These are phyloP conservation scores for Stichodactyla mertensii DNA, from an alignment of 64 coral and sea anemone species.

Conservation along the genomic window DNA sequence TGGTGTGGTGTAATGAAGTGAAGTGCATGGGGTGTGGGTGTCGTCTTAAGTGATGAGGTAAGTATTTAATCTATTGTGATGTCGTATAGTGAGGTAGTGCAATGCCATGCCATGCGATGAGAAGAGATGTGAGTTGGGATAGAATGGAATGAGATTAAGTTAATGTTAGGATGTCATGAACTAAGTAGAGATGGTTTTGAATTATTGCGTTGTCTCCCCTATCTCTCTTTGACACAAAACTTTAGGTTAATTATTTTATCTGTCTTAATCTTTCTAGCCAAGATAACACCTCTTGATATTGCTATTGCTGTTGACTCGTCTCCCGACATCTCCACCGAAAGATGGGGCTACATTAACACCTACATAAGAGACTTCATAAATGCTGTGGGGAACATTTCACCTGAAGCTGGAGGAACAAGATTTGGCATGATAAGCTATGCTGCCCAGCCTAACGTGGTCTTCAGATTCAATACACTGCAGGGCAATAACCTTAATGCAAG, in stretches of 20 bases:
- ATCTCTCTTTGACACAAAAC: not conserved
- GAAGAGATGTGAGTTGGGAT: no score
- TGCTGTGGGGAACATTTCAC: constrained; percentile 9
- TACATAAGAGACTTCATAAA: constrained; percentile 37
- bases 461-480: constrained; percentile 45
- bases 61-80: no score
- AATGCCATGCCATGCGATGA: no score
- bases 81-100: no score
- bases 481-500: constrained; percentile 19
- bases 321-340: not conserved
- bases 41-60: no score
- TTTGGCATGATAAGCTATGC: constrained; percentile 66
- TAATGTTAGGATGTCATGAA: no score
- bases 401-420: constrained; percentile 10
- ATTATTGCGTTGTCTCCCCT: no score
- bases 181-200: no score
- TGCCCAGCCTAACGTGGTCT: constrained; percentile 33
- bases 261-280: not conserved
- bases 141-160: no score
- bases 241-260: not conserved
- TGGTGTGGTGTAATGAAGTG: no score
- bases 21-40: no score
- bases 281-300: constrained; percentile 35
- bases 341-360: constrained; percentile 20
- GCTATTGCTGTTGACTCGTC: constrained; percentile 48